A percentile compares a stretch with the other conserved stretches of the same genome.
These are phyloP conservation scores for Diarsia dahlii DNA, from an alignment of 2,888 invertebrate genomes.

Conservation along the genomic window DNA sequence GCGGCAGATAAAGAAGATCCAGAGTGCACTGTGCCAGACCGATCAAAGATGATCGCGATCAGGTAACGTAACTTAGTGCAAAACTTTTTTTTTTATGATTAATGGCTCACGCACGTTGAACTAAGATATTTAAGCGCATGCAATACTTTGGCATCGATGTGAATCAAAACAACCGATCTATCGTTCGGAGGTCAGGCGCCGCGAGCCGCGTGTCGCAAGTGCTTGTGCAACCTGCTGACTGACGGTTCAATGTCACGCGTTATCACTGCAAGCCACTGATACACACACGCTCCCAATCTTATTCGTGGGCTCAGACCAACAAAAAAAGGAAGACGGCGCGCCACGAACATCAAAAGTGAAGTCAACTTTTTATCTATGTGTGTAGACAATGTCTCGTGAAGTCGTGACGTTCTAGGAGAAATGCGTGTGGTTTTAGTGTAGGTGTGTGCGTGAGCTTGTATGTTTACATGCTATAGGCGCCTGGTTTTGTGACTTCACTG, in stretches of 20 bases:
- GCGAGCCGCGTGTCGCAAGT: slow-evolving; percentile 31
- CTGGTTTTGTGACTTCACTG: too few relatives aligned
- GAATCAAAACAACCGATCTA: slow-evolving; percentile 9
- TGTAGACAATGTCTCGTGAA: too few relatives aligned
- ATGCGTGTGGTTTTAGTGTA: too few relatives aligned
- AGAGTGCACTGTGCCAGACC: not conserved
- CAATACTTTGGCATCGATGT: not conserved
- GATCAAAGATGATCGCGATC: not conserved
- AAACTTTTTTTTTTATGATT: not conserved
- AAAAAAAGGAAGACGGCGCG: too few relatives aligned
- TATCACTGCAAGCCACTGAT: slow-evolving; percentile 39
- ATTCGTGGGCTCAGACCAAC: too few relatives aligned
- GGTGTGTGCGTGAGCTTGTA: too few relatives aligned
- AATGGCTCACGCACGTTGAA: not conserved
- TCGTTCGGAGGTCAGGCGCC: slow-evolving; percentile 40
- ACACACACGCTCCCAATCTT: slow-evolving; percentile 18
- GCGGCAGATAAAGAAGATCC: not conserved
- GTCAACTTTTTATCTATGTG: too few relatives aligned
- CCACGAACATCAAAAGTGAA: too few relatives aligned
- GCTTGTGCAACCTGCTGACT: slow-evolving; percentile 49
- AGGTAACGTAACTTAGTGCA: not conserved
- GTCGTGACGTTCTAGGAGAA: too few relatives aligned
- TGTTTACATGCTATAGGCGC: too few relatives aligned
- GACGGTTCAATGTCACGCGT: slow-evolving; percentile 55
- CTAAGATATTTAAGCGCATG: not conserved